A percentile compares a stretch with the other conserved stretches of the same genome.
Evolutionary conservation across 2,797 vertebrate species (phyloP).

Genomic region (Acrossocheilus wenchowensis): DNA sequence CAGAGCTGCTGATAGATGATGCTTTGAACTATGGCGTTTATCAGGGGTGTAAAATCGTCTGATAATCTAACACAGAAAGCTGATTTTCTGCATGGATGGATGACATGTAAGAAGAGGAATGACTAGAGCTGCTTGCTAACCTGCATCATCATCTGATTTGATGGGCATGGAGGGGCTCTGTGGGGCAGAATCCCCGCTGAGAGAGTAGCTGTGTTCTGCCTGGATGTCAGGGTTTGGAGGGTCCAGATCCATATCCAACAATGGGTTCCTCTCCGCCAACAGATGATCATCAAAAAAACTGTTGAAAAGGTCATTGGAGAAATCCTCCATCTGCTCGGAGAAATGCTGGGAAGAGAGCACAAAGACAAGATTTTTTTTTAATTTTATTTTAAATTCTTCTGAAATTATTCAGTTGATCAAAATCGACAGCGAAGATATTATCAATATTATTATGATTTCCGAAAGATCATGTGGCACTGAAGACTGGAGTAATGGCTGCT

Average conservation of each 20-base stretch:
- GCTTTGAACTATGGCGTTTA: constrained; percentile 5
- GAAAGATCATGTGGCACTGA: background rate
- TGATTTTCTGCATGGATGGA: background rate
- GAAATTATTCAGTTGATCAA: background rate
- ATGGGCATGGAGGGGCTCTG: constrained; percentile 94
- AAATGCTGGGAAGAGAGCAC: constrained; percentile 82
- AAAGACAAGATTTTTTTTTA: background rate
- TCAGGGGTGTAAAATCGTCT: background rate
- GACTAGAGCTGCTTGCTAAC: constrained; percentile 64
- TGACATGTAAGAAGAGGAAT: background rate
- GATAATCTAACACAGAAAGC: background rate
- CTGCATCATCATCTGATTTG: constrained; percentile 92
- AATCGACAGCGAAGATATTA: background rate
- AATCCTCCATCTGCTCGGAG: constrained; percentile 97
- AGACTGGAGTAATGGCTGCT: background rate
- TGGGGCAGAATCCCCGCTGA: constrained; percentile 95
- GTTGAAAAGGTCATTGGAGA: constrained; percentile 97
- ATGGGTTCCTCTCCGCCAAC: constrained; percentile 88
- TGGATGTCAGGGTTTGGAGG: constrained; percentile 90
- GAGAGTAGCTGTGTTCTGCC: constrained; percentile 97
- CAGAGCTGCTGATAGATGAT: constrained; percentile 11
- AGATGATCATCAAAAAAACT: constrained; percentile 97
- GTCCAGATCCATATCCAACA: constrained; percentile 94
- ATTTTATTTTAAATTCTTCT: too few species aligned
- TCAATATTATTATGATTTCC: background rate